Evolutionary conservation across 1,140 invertebrate genomes (phyloP), one percentile per base, ranked within the genome.

Genomic region (Oedothorax gibbosus): DNA sequence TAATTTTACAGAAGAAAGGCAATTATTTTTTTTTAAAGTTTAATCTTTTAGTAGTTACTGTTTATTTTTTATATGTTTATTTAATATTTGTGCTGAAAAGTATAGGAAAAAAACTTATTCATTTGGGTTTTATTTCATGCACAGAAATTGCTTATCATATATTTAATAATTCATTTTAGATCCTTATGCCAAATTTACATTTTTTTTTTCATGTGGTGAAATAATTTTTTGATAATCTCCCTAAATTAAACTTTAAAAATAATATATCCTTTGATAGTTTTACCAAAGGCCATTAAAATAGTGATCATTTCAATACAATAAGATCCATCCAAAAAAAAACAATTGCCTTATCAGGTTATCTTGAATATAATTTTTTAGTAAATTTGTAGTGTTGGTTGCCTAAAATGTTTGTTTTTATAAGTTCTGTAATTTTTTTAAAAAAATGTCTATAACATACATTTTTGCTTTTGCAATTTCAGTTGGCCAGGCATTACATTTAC

Each of bases 1-100:
- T 4, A 94, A 93, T 87, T 93, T 92, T 86, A 88, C 69, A 54
- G 78, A 87, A 88, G 8, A 86, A 88, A 21, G 66, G 87, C 83
- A 14, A 15, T 18, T 49, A 20, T 65, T 77, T n/a, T 51, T 0
- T 18, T 14, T 15, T 71, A 50, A 49, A 66, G 18, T 21, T 11
- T 11, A 11, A 9, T 66, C 2, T 66, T 66, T 66, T 35, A 35
- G 1, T 15, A 62, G 18, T 62, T 62, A 15, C 6, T 62, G 12
- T 3, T 35, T 2, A 35, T 2, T 35, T 35, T 35, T 35, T 5
- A 35, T 35, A 35, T 35, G 1, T 35, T 2, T 15, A 6, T 62
- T 62, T 62, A 62, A 62, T 6, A 18, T n/a, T n/a, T n/a, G n/a
- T n/a, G n/a, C n/a, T n/a, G n/a, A n/a, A n/a, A n/a, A n/a, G n/a